Conservation (phyloP, 2,888 invertebrate species). For the Nebria salina region DNA sequence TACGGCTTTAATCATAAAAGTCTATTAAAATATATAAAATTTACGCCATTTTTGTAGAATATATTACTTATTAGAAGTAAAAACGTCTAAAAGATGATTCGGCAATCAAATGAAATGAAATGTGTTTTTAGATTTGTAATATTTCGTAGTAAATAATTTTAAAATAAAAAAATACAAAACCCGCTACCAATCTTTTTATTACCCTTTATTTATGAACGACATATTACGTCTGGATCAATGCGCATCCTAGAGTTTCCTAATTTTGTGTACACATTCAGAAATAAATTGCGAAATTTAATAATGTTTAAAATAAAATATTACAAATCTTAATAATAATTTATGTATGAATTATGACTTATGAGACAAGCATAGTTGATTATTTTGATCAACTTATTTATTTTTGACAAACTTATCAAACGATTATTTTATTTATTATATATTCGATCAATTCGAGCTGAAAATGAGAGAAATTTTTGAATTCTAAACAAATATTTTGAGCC, state of each 20-base stretch:
- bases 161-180: not conserved
- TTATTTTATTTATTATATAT: not conserved
- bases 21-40: conserved; percentile 6
- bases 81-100: not conserved
- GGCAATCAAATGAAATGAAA: not conserved
- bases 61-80: not conserved
- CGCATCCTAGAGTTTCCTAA: no score
- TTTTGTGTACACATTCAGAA: no score
- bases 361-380: not conserved
- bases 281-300: no score
- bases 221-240: no score
- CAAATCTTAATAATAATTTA: not conserved
- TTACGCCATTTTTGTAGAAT: not conserved
- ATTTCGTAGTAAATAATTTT: not conserved
- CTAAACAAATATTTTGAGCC: not conserved
- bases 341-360: not conserved
- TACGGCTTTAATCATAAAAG: not conserved
- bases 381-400: not conserved
- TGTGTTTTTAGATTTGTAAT: not conserved
- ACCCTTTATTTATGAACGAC: no score
- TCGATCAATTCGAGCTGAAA: not conserved
- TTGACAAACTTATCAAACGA: not conserved
- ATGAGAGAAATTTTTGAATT: not conserved
- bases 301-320: not conserved
- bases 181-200: no score